Evolutionary conservation across 2,113 vertebrate species (phyloP).

Genomic region (Thamnophis sirtalis): DNA sequence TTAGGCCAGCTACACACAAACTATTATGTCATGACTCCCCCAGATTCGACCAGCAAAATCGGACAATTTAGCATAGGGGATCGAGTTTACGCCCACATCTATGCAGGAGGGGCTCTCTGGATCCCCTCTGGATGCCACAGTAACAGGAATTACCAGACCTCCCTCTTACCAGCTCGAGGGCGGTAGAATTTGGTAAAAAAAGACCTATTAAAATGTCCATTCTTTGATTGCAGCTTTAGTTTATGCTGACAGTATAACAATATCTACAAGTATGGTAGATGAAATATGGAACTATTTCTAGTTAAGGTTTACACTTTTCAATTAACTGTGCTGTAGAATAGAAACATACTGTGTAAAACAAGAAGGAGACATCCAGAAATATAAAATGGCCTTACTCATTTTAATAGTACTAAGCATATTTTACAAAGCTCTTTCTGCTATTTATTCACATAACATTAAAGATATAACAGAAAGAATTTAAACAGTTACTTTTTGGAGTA

Average conservation of each 20-base stretch:
- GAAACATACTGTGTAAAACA: neutral
- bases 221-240: neutral
- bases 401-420: neutral
- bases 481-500: neutral
- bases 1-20: no score
- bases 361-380: neutral
- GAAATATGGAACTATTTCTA: neutral
- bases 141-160: no score
- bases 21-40: no score
- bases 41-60: no score
- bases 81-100: no score
- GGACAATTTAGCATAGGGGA: no score
- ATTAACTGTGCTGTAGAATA: neutral
- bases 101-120: no score
- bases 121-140: no score
- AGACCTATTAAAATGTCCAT: neutral
- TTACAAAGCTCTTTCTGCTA: neutral
- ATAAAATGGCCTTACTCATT: neutral
- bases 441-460: neutral
- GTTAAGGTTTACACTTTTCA: neutral
- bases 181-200: neutral
- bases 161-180: no score
- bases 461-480: neutral
- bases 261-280: neutral
- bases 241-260: neutral